Evolutionary conservation across 2,888 invertebrate genomes (phyloP).

Genomic region (Mesorhabditis spiculigera): DNA sequence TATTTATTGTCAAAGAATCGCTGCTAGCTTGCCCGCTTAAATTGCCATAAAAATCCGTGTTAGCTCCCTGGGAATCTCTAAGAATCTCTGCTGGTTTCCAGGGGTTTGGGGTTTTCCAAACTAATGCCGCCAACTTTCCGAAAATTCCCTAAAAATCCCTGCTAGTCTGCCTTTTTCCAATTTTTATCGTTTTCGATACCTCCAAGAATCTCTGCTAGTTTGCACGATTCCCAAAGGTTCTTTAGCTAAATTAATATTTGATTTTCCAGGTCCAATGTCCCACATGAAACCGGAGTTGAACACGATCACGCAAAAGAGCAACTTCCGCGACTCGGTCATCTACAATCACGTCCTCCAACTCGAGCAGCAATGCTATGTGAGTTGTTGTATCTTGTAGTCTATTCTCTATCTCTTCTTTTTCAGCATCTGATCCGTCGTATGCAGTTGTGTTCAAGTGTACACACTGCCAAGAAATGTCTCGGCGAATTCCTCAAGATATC

Average conservation of each 20-base stretch:
- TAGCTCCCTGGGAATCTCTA: too few relatives aligned
- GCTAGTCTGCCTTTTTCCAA: too few relatives aligned
- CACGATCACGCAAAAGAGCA: constrained; percentile 1
- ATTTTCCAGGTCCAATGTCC: neutral
- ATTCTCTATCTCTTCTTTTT: neutral
- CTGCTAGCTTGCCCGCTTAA: too few relatives aligned
- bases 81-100: neutral
- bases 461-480: constrained; percentile 1
- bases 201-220: too few relatives aligned
- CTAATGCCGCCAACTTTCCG: too few relatives aligned
- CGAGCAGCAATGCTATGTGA: neutral
- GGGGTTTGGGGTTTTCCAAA: too few relatives aligned
- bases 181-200: too few relatives aligned
- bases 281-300: neutral
- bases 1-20: too few relatives aligned
- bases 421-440: neutral
- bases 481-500: neutral
- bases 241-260: too few relatives aligned
- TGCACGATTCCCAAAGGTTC: too few relatives aligned
- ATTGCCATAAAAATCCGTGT: neutral
- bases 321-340: neutral
- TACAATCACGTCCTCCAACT: neutral
- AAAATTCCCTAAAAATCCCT: too few relatives aligned
- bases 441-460: neutral
- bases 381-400: neutral